These are phyloP conservation scores for Cyanoramphus novaezelandiae DNA, from an alignment of 2,113 vertebrate genomes.

Conservation along the genomic window DNA sequence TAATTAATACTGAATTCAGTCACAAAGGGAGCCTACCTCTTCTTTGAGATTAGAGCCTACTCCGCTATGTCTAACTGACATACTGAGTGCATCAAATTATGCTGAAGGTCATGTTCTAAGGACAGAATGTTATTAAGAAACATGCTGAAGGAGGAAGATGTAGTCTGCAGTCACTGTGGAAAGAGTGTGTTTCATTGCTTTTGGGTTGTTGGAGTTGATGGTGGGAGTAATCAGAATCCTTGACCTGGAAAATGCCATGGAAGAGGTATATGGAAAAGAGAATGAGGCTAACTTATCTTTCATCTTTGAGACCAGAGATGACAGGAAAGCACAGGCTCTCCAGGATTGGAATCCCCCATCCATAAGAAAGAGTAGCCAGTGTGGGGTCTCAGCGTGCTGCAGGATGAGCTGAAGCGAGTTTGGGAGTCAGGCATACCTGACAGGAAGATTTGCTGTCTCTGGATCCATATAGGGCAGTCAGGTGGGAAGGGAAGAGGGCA, in stretches of 20 bases:
- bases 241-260: neutral
- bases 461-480: neutral
- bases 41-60: neutral
- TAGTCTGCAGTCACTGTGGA: neutral
- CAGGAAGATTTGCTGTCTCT: neutral
- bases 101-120: neutral
- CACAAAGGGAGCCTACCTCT: neutral
- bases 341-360: rapidly evolving
- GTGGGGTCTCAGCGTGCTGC: neutral
- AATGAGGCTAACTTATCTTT: neutral
- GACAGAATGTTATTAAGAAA: neutral
- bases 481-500: neutral
- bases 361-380: neutral
- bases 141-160: neutral
- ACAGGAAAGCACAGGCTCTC: neutral
- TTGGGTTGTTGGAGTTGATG: neutral
- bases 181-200: neutral
- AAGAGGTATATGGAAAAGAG: neutral
- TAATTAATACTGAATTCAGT: neutral
- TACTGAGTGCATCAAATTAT: neutral
- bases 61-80: neutral
- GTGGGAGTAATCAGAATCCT: neutral
- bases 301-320: neutral
- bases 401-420: neutral
- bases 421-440: neutral